phyloP scores from a whole-genome alignment of 2,113 vertebrate genomes.

The Sinosuthora webbiana region DNA sequence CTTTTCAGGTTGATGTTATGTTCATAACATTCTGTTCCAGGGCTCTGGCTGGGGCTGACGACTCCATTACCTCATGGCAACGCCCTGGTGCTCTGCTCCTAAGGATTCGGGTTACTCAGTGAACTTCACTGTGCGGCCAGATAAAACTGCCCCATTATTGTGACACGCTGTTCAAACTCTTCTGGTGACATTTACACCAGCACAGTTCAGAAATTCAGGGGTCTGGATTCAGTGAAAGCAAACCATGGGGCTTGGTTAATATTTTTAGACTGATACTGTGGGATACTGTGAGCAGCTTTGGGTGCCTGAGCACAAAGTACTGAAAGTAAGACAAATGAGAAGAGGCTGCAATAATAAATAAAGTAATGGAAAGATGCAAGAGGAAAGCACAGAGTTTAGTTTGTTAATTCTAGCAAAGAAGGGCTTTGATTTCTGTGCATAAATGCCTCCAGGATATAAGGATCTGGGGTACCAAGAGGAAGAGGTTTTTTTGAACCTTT shows the following conservation, averaged over 20 bases:
- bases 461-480: neutral
- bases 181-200: neutral
- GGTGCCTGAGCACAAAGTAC: neutral
- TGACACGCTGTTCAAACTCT: neutral
- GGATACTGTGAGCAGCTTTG: neutral
- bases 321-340: neutral
- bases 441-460: neutral
- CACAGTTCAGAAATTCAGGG: neutral
- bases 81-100: slow-evolving; percentile 12
- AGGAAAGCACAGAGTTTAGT: neutral
- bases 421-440: neutral
- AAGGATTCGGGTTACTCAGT: neutral
- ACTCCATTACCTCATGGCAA: slow-evolving; percentile 17
- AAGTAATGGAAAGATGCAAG: neutral
- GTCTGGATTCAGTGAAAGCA: neutral
- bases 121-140: neutral
- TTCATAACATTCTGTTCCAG: slow-evolving; percentile 49
- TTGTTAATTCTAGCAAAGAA: neutral
- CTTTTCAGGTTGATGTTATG: neutral
- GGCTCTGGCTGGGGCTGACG: neutral
- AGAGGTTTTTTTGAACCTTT: neutral
- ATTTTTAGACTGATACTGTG: neutral
- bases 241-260: neutral
- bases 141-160: neutral
- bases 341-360: neutral